phyloP scores from a whole-genome alignment of 2,888 invertebrate genomes.

The Limenitis camilla region DNA sequence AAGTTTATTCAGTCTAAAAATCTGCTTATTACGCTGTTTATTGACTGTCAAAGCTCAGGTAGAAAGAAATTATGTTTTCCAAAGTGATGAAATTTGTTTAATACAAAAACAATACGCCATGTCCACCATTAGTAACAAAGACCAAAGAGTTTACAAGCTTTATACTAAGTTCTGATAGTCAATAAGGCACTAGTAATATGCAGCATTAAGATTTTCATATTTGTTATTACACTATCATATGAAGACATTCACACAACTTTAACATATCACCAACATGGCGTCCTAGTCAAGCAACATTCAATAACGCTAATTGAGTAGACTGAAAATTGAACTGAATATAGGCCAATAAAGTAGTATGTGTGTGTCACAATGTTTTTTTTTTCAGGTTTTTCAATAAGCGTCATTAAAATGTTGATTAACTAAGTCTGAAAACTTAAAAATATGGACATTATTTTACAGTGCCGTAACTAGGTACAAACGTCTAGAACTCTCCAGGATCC shows the following conservation, averaged over 20 bases:
- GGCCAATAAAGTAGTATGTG: too few relatives aligned
- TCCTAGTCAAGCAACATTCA: constrained; percentile 5
- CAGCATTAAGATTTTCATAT: constrained; percentile 58
- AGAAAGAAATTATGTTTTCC: background rate
- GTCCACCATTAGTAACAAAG: background rate
- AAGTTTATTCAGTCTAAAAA: constrained; percentile 62
- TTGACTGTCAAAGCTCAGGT: constrained; percentile 47
- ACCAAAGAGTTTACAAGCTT: background rate
- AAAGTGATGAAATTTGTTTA: background rate
- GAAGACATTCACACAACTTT: constrained; percentile 39
- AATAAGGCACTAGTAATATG: constrained; percentile 62
- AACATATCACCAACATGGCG: constrained; percentile 39
- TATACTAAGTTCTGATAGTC: constrained; percentile 53
- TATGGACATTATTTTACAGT: constrained; percentile 47
- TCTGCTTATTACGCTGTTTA: constrained; percentile 51
- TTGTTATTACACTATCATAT: constrained; percentile 54
- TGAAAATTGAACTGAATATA: background rate
- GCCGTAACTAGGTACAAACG: too few relatives aligned
- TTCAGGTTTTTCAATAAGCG: too few relatives aligned
- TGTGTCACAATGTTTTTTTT: too few relatives aligned
- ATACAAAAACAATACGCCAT: background rate
- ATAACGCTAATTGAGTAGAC: too few relatives aligned
- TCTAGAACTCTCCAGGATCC: too few relatives aligned
- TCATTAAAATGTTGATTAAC: too few relatives aligned
- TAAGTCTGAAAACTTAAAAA: constrained; percentile 45